Evolutionary conservation across 2,113 vertebrate species (phyloP).

Genomic region (Naja naja): DNA sequence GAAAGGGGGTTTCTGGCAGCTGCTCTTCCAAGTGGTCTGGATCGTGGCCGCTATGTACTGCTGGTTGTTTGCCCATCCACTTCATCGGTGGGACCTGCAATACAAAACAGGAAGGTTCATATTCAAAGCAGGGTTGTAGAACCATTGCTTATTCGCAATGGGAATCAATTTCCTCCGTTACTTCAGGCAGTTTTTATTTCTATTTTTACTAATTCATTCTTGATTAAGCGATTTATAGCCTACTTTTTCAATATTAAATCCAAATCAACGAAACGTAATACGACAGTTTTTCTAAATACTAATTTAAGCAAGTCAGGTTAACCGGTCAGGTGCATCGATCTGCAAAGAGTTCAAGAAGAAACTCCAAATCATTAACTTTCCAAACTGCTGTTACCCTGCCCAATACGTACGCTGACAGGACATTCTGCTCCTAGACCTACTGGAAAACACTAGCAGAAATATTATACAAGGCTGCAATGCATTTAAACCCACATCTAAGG

Average conservation of each 20-base stretch:
- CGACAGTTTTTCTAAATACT: no score
- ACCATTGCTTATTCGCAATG: background rate
- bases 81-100: slow-evolving; percentile 82
- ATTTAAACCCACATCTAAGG: background rate
- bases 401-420: background rate
- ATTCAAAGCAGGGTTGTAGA: background rate
- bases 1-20: slow-evolving; percentile 76
- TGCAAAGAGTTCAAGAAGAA: background rate
- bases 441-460: background rate
- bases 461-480: background rate
- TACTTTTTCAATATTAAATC: background rate
- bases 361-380: background rate
- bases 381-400: background rate
- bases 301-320: background rate
- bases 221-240: background rate
- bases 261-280: background rate
- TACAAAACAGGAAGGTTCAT: background rate
- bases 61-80: slow-evolving; percentile 80
- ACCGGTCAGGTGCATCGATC: background rate
- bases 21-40: slow-evolving; percentile 65
- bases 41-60: slow-evolving; percentile 88
- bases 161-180: background rate
- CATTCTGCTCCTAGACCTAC: background rate
- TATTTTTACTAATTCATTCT: background rate
- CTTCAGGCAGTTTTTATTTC: background rate